These are phyloP conservation scores for Amphiprion clarkii DNA, from an alignment of 2,797 vertebrate genomes.

Conservation along the genomic window DNA sequence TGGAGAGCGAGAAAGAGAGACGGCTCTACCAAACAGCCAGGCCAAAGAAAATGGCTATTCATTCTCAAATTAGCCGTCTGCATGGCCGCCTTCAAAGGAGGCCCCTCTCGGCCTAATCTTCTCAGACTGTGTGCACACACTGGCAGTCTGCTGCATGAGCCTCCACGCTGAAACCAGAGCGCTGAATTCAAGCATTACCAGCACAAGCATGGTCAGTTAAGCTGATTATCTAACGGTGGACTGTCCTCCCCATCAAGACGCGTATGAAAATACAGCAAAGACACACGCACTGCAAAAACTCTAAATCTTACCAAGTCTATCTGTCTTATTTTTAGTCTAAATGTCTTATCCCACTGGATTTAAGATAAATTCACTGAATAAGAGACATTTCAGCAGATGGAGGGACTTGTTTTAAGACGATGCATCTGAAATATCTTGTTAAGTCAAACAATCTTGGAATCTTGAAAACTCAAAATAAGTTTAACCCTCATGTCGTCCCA, in stretches of 20 bases:
- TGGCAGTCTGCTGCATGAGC: conserved; percentile 55
- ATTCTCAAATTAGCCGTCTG: conserved; percentile 75
- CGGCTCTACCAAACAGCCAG: conserved; percentile 51
- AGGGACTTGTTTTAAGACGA: too few species aligned
- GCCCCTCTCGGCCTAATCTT: conserved; percentile 70
- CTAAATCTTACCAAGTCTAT: too few species aligned
- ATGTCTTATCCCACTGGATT: too few species aligned
- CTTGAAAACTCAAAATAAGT: too few species aligned
- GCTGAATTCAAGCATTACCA: conserved; percentile 74
- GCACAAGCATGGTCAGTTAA: conserved; percentile 62
- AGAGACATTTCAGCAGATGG: too few species aligned
- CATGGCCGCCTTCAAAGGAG: conserved; percentile 69
- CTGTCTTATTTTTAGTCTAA: too few species aligned
- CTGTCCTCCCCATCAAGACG: conserved; percentile 33
- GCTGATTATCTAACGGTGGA: conserved; percentile 64
- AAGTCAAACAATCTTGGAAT: too few species aligned
- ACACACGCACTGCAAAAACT: background rate
- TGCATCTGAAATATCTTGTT: too few species aligned
- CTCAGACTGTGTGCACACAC: conserved; percentile 70
- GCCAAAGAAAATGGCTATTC: conserved; percentile 76
- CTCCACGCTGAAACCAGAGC: conserved; percentile 47
- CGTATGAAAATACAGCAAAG: conserved; percentile 5
- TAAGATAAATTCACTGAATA: too few species aligned
- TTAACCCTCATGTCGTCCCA: too few species aligned
- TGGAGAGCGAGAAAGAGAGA: conserved; percentile 43